Evolutionary conservation across 2,888 invertebrate genomes (phyloP), one percentile per base, ranked within the genome.

Genomic region (Prosopocoilus inquinatus): DNA sequence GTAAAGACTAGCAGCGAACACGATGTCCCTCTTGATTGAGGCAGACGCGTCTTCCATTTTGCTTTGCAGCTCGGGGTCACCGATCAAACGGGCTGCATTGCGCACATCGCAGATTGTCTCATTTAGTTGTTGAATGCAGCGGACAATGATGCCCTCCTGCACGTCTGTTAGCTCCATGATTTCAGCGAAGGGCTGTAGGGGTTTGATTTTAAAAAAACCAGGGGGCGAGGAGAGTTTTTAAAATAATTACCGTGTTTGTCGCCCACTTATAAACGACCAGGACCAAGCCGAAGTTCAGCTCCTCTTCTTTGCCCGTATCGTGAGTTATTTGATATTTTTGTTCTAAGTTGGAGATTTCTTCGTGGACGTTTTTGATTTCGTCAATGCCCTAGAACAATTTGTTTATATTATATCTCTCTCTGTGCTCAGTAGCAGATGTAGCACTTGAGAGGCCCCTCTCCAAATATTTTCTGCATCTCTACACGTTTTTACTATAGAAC

Each of bases 211-310:
- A 11, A 11, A 12, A 38, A 49, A 46, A 44, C 1, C 8, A 35
- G 20, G 20, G 20, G 20, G 5, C 41, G 12, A 8, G 36, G 9
- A n/a, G 44, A n/a, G 11, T n/a, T 48, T 48, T 35, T 33, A 11
- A 32, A 35, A 36, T 36, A 38, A 12, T 28, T 75, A 89, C 90
- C 83, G 88, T 89, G 67, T 94, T 91, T 46, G 87, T 81, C 0
- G 97, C 96, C 98, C 98, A 99, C 72, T 96, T 92, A 74, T 96
- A 94, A 0, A 97, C 96, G 1, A 96, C 96, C 69, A 92, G 85
- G 16, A 94, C 88, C n/a, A 99, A 80, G 1, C 93, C 94, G 76
- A 96, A 97, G 76, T 95, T 94, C 33, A 91, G 81, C 49, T 85
- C 81, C 39, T 77, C 74, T 15, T 74, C 77, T 38, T 50, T 16